Evolutionary conservation across 2,888 invertebrate genomes (phyloP), one percentile per base, ranked within the genome.

Genomic region (Trachelus tabidus): DNA sequence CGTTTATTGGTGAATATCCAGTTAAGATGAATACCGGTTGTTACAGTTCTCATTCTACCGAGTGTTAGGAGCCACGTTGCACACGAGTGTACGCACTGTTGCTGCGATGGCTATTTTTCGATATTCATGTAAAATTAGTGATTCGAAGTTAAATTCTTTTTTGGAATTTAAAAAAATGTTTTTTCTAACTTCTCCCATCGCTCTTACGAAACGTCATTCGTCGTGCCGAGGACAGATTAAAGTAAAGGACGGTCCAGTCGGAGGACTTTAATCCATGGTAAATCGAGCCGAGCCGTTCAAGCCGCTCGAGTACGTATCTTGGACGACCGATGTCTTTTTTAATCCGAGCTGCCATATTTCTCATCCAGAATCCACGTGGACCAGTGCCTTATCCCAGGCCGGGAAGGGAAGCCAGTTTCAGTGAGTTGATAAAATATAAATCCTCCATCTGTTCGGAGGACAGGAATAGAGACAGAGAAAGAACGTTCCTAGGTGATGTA

Each of bases 1-100:
- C 75, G 86, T 84, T 85, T 85, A 87, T 85, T 83, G 85, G 84
- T 81, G 83, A 85, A 86, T 84, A 83, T 83, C 79, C 82, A 83
- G 83, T 80, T 78, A 82, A 75, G 79, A 77, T 73, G 79, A 68
- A 77, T 74, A 69, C 23, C 56, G 15, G 56, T 56, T 23, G 23
- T 23, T 23, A 56, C 9, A 0, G 9, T 56, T 2, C 9, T 23
- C 23, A 56, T 56, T 56, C 31, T 71, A 1, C 30, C 12, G 30
- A 3, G 4, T 71, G 11, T 71, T 34, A 71, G 3, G 15, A 11
- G 15, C 3, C 23, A 71, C 12, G 0, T 15, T 31, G 11, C 9
- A 71, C 31, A 1, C 30, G 31, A 71, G 71, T 23, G 6, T 0
- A 9, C 2, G 40, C 4, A 4, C 6, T 40, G 6, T 15, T 9